phyloP scores from a whole-genome alignment of 2,888 invertebrate genomes.

The Ommatoiulus sabulosus region DNA sequence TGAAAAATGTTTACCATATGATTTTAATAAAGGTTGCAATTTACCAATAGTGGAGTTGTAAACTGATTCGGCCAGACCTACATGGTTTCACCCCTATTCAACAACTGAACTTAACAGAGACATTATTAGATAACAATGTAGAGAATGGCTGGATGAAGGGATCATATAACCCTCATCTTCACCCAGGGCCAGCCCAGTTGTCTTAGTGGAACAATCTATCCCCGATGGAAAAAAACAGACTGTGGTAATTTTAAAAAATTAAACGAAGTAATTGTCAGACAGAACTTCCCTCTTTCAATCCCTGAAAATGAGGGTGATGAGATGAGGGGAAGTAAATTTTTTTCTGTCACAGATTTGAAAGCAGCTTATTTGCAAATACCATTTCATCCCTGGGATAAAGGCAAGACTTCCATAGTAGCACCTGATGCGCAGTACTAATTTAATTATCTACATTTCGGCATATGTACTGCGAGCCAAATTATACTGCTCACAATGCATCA shows the following conservation, averaged over 20 bases:
- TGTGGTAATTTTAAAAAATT: not conserved
- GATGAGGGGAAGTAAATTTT: not conserved
- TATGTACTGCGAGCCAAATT: not conserved
- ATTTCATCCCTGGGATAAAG: not conserved
- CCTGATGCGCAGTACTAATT: not conserved
- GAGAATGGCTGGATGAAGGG: too few species aligned
- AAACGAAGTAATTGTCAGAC: not conserved
- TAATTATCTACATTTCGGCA: not conserved
- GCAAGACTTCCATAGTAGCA: not conserved
- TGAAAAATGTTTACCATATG: too few species aligned
- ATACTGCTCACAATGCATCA: not conserved
- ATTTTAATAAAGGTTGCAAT: too few species aligned
- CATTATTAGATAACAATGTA: not conserved
- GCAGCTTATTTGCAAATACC: not conserved
- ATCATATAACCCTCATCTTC: too few species aligned
- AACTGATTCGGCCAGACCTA: not conserved
- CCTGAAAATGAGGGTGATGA: not conserved
- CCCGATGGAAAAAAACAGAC: not conserved
- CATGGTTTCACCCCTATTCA: not conserved
- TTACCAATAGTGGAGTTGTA: too few species aligned
- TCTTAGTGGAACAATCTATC: too few species aligned
- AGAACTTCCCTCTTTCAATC: not conserved
- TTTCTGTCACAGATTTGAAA: not conserved
- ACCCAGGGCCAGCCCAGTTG: too few species aligned
- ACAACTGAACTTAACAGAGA: not conserved